Base-by-base conservation (phyloP, 2,888 invertebrate species). In the Drosophila vallismaia region DNA sequence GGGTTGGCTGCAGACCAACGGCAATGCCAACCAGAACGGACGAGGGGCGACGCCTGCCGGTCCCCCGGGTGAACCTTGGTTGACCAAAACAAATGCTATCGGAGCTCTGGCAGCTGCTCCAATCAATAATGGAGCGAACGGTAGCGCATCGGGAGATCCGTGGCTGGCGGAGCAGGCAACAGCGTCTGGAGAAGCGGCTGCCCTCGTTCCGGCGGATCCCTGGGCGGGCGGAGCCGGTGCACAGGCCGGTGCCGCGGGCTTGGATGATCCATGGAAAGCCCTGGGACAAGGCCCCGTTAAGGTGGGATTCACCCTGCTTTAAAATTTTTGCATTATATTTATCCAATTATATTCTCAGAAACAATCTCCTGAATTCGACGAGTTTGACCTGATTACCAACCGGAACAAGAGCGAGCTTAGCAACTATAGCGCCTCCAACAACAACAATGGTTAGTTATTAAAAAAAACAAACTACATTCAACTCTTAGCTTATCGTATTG, bases 321-420 rank as follows among this genome's bases (percentile, higher is more conserved):
- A 2, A 7, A 33, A 1, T n/a, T 38, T 14, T 6, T 10, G 4
- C 63, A 28, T 28, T 28, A 5, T 4, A 28, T 4, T 4, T 28
- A 28, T 28, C 6, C 6, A 19, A 19, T 28, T 28, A 1, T 5
- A 4, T 28, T 28, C 6, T 28, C 5, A 90, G 88, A 90, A 89
- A 86, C 80, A 86, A 62, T 89, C 89, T 42, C 94, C 94, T 5
- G 96, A 96, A 91, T 93, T 97, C 90, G 97, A 97, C 91, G 97
- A 97, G 90, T 97, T 97, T 92, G 97, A 97, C 92, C 94, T 95
- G 73, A 94, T 97, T 76, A 95, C 96, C 68, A 96, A 96, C 92
- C 94, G 97, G 68, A 94, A 94, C 88, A 93, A 92, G 86, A 89
- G 91, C 77, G 91, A 90, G 66, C 80, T 75, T 12, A 86, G 81